Base-by-base conservation (phyloP, 1,140 invertebrate genomes). In the Metaphire vulgaris region DNA sequence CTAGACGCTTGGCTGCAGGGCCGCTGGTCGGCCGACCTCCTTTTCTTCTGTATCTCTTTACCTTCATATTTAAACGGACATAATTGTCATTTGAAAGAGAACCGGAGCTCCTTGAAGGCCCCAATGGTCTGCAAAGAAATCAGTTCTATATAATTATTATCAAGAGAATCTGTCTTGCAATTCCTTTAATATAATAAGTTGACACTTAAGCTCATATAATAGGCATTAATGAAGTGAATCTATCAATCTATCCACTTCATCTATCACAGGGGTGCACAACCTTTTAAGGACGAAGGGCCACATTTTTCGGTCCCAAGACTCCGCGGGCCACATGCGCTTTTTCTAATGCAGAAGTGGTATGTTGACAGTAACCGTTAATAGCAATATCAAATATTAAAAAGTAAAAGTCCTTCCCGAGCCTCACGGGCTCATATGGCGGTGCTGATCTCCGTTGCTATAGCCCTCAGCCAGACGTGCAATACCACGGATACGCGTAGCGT, bases 21-120 rank as follows among this genome's bases (percentile, higher is more conserved):
- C 82, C 84, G 0, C 82, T 83, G 83, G 90, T 91, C 94, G 69
- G 92, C 89, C 0, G 87, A 87, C 72, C 29, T 64, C 85, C 85
- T 78, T 85, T 84, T n/a, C 82, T 72, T 81, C 92, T 93, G 16
- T 94, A 94, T 29, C 92, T 88, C 87, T 97, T 97, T 83, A 95
- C 94, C 82, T 94, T 93, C 79, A 97, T 89, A 87, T 97, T 95
- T 69, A 97, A 91, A 79, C 89, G 89, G 0, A 97, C 91, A 88
- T 92, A 98, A 85, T 98, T 98, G 68, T 95, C 92, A 87, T 94
- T 94, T 1, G 91, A 81, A 69, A 89, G 91, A 21, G 41, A 56
- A 56, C 6, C 41, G 21, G 41, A 56, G 41, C 41, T 56, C 21
- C 21, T 56, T 56, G 41, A 6, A 12, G 6, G 6, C 21, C 41